Conservation (phyloP, 2,797 vertebrate species). For the Gymnothorax javanicus region DNA sequence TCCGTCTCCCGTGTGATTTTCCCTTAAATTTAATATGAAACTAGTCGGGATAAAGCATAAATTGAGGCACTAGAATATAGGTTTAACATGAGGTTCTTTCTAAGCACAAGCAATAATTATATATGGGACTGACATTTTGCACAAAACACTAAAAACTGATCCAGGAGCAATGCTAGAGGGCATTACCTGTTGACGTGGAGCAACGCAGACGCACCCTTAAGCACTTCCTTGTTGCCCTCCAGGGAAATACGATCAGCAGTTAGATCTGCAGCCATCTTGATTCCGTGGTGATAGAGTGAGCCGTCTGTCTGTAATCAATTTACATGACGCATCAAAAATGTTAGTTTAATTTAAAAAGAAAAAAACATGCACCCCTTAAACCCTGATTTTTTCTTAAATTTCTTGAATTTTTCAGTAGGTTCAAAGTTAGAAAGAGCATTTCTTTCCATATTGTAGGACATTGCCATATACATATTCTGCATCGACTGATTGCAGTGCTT, state of each 20-base stretch:
- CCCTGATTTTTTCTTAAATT: too few relatives aligned
- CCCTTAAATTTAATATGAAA: not conserved
- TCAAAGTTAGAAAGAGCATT: too few relatives aligned
- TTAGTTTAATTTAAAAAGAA: not conserved
- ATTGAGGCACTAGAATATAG: not conserved
- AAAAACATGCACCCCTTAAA: too few relatives aligned
- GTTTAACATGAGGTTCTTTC: not conserved
- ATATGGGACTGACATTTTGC: not conserved
- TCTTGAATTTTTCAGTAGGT: too few relatives aligned
- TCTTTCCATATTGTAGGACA: too few relatives aligned
- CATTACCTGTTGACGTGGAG: not conserved
- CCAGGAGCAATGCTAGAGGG: slow-evolving; percentile 10
- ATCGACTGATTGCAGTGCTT: too few relatives aligned
- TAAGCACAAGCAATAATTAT: not conserved
- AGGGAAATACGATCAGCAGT: slow-evolving; percentile 8
- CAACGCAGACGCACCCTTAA: slow-evolving; percentile 1
- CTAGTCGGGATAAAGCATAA: not conserved
- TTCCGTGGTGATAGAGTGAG: not conserved
- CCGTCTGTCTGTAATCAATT: not conserved
- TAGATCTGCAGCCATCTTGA: slow-evolving; percentile 16
- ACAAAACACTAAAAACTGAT: not conserved
- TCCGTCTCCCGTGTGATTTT: not conserved
- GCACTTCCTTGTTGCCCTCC: slow-evolving; percentile 10
- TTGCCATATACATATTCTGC: too few relatives aligned
- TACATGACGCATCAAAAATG: not conserved